phyloP scores from a whole-genome alignment of 2,113 vertebrate genomes.

The Eurypyga helias region DNA sequence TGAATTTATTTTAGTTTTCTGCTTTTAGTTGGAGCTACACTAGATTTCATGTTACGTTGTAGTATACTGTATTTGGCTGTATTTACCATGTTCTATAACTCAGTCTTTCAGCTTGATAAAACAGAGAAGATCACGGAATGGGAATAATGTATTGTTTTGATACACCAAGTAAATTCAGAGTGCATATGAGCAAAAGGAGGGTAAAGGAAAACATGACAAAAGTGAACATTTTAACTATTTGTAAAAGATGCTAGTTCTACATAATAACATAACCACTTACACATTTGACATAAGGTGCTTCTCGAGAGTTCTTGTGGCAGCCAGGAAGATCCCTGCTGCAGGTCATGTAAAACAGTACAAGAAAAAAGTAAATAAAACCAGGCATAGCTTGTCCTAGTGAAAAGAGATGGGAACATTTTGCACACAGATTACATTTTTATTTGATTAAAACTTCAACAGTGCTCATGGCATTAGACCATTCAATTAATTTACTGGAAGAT shows the following conservation, averaged over 20 bases:
- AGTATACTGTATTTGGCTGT: not conserved
- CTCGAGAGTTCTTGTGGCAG: not conserved
- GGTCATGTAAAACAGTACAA: not conserved
- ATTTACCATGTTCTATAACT: not conserved
- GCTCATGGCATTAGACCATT: conserved; percentile 6
- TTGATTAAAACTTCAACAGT: conserved; percentile 35
- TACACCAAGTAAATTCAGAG: not conserved
- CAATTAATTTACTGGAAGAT: conserved; percentile 49
- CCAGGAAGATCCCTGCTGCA: not conserved
- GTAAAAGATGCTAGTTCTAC: not conserved
- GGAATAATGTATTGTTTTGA: not conserved
- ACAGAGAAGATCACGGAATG: not conserved
- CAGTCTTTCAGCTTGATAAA: not conserved
- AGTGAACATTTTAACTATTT: not conserved
- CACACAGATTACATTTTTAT: conserved; percentile 27
- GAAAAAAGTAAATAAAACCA: not conserved
- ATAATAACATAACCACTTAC: not conserved
- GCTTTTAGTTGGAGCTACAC: not conserved
- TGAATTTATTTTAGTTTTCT: not conserved
- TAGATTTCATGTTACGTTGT: not conserved
- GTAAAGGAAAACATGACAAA: not conserved
- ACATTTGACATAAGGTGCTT: not conserved
- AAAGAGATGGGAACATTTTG: conserved; percentile 22
- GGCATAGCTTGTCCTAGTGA: not conserved
- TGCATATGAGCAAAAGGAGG: not conserved